Base-by-base conservation (phyloP, 2,113 vertebrate genomes). In the Agapornis roseicollis region DNA sequence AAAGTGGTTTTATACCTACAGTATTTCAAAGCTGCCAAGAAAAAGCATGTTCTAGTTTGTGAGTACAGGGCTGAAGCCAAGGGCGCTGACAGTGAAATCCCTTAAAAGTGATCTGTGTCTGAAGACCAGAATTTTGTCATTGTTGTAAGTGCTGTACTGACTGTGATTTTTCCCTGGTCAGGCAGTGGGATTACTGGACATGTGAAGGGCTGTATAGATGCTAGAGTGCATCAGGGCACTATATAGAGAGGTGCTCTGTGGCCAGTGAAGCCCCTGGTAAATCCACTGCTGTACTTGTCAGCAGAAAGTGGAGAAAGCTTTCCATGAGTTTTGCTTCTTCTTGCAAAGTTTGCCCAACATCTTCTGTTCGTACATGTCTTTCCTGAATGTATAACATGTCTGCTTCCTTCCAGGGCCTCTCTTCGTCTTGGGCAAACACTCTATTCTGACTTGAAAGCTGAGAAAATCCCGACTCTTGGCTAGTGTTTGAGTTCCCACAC, bases 361-460 rank as follows among this genome's bases (percentile, higher is more conserved):
- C 46, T 64, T 87, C 65, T 81, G 68, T 22, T 39, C 18, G 18
- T 79, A 70, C 47, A 72, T 20, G 9, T 85, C 53, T 87, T 95
- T 46, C 52, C 55, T 66, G 74, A 83, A 81, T 5, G 61, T 27
- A 31, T 61, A 70, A 9, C n/a, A 12, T 37, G 24, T 74, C 73
- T 89, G 68, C 42, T 71, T 77, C 55, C 55, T 89, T 80, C 44
- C 83, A 78, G 42, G 20, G 46, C 69, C 47, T 69, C 74, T 90
- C 87, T 85, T 90, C 80, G 42, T 64, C 81, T 76, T 90, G 94
- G 79, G 80, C 71, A 97, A 97, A 97, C 88, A 94, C 50, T 89
- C 73, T 77, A 35, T 96, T 95, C 81, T 37, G 6, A 74, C 71
- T 39, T 79, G 79, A 82, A 97, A 93, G 56, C 69, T 7, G 56